phyloP scores from a whole-genome alignment of 2,797 vertebrate genomes.

The Mastacembelus armatus region DNA sequence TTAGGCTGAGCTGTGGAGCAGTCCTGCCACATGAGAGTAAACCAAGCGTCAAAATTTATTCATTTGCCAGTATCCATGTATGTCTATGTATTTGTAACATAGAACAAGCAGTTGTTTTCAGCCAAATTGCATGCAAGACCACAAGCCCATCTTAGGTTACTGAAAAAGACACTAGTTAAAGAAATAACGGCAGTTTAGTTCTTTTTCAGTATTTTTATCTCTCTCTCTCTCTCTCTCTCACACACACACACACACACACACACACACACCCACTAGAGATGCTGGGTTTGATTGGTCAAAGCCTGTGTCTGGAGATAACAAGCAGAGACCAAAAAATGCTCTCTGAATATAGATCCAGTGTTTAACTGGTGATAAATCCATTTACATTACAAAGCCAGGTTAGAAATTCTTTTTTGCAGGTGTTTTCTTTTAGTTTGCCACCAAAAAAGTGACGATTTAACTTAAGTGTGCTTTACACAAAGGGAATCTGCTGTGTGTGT shows the following conservation, averaged over 20 bases:
- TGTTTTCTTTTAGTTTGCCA: background rate
- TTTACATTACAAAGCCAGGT: background rate
- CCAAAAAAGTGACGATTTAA: background rate
- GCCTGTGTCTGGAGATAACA: slow-evolving; percentile 58
- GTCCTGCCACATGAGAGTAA: background rate
- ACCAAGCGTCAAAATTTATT: background rate
- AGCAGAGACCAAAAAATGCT: slow-evolving; percentile 13
- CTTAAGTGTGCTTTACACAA: background rate
- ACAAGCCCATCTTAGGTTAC: background rate
- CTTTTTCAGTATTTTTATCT: slow-evolving; percentile 19
- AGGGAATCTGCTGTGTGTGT: background rate
- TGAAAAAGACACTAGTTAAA: slow-evolving; percentile 22
- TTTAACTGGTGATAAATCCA: background rate
- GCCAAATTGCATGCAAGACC: background rate
- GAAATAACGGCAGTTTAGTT: slow-evolving; percentile 5
- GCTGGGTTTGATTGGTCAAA: slow-evolving; percentile 42
- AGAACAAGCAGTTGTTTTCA: background rate
- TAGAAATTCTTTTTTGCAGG: background rate
- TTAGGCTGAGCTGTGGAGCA: background rate
- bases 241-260: slow-evolving; percentile 4
- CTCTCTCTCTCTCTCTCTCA: too few relatives aligned
- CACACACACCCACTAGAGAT: too few relatives aligned
- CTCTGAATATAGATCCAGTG: background rate
- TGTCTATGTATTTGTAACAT: background rate
- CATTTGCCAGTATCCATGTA: background rate